These are phyloP conservation scores for Ciconia stormi DNA, from an alignment of 2,113 vertebrate species.

Conservation along the genomic window DNA sequence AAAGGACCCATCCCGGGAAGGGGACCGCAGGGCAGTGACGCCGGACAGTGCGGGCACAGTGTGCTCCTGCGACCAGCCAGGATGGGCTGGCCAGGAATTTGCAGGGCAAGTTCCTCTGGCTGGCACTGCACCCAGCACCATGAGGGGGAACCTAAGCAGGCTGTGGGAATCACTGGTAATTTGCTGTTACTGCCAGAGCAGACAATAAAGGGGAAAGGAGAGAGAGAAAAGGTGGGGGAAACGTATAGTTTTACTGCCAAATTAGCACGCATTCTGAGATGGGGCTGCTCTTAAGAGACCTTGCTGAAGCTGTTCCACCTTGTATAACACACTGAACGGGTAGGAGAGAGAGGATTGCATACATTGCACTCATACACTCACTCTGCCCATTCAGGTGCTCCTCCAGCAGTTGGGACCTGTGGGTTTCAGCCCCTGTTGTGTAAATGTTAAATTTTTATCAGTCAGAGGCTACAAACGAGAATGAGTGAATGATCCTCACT, in stretches of 20 bases:
- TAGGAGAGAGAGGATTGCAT: not conserved
- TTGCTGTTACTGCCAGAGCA: not conserved
- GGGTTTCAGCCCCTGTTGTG: not conserved
- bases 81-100: not conserved
- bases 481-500: not conserved
- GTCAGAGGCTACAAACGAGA: not conserved
- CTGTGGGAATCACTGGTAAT: not conserved
- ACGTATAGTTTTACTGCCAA: not conserved
- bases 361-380: not conserved
- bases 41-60: fast-evolving
- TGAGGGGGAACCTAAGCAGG: fast-evolving
- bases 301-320: not conserved
- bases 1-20: not conserved
- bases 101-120: not conserved
- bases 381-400: not conserved
- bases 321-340: not conserved
- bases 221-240: not conserved
- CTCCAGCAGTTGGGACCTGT: not conserved
- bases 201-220: not conserved
- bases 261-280: not conserved
- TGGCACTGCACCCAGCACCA: not conserved
- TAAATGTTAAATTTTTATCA: not conserved
- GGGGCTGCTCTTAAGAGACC: not conserved
- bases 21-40: not conserved
- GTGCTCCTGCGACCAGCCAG: not conserved